phyloP scores from a whole-genome alignment of 2,113 vertebrate species.

The Oxyura jamaicensis region DNA sequence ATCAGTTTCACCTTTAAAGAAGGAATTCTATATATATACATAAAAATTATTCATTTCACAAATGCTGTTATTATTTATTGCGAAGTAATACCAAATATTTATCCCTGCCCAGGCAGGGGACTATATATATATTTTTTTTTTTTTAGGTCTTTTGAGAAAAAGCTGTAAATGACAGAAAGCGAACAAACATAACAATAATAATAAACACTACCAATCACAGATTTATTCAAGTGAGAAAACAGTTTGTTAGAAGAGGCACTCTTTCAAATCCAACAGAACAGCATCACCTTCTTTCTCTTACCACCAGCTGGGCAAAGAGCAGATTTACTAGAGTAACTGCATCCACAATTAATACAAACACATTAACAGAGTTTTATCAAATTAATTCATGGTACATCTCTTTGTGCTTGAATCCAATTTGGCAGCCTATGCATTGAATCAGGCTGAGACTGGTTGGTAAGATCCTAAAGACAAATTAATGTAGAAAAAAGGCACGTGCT shows the following conservation, averaged over 20 bases:
- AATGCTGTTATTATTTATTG: neutral
- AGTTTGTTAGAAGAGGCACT: neutral
- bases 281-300: neutral
- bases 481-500: neutral
- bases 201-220: neutral
- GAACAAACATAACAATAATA: neutral
- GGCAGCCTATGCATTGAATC: neutral
- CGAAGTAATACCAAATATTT: neutral
- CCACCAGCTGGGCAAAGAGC: neutral
- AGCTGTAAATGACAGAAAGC: neutral
- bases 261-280: neutral
- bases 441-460: neutral
- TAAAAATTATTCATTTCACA: neutral
- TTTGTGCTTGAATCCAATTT: neutral
- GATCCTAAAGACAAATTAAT: fast-evolving
- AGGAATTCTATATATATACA: neutral
- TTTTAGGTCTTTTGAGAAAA: neutral
- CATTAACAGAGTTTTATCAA: neutral
- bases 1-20: neutral
- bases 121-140: too few species aligned
- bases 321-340: neutral
- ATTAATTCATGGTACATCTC: neutral
- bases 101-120: neutral
- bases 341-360: neutral
- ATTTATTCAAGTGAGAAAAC: neutral